Percentiles rank a stretch among this genome's conserved stretches.
phyloP scores from a whole-genome alignment of 2,797 vertebrate species.

The Syngnathus acus region DNA sequence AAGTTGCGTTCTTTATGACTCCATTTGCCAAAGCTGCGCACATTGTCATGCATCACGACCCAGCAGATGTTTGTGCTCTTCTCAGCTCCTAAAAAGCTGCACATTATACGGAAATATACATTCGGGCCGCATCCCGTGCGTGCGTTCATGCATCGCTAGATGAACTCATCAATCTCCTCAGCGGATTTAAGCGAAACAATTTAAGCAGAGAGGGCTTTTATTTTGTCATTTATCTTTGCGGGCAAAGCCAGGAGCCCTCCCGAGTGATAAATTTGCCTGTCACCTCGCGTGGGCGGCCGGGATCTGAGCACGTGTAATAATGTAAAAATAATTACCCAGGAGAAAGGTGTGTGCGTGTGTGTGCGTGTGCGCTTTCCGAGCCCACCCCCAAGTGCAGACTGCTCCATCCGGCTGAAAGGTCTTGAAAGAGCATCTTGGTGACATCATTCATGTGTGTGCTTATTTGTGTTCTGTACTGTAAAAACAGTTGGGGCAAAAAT shows the following conservation, averaged over 20 bases:
- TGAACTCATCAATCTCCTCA: conserved; percentile 75
- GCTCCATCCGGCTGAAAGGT: conserved; percentile 43
- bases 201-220: conserved; percentile 78
- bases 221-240: conserved; percentile 80
- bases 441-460: conserved; percentile 68
- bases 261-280: conserved; percentile 80
- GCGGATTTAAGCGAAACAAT: conserved; percentile 80
- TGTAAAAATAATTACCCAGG: conserved; percentile 83
- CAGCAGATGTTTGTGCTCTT: conserved; percentile 34
- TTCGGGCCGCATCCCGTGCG: conserved; percentile 53
- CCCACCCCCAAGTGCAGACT: conserved; percentile 32
- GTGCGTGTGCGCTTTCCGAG: no score
- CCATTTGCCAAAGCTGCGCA: background rate
- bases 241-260: conserved; percentile 58
- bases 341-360: conserved; percentile 53
- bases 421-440: conserved; percentile 58
- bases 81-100: conserved; percentile 19
- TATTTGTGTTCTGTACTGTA: conserved; percentile 27
- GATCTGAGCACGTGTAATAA: conserved; percentile 82
- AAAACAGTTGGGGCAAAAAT: no score
- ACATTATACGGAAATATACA: conserved; percentile 40
- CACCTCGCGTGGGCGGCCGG: conserved; percentile 70
- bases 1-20: background rate
- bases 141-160: conserved; percentile 63
- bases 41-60: conserved; percentile 12